phyloP scores from a whole-genome alignment of 2,113 vertebrate genomes.

The Marmota flaviventris region DNA sequence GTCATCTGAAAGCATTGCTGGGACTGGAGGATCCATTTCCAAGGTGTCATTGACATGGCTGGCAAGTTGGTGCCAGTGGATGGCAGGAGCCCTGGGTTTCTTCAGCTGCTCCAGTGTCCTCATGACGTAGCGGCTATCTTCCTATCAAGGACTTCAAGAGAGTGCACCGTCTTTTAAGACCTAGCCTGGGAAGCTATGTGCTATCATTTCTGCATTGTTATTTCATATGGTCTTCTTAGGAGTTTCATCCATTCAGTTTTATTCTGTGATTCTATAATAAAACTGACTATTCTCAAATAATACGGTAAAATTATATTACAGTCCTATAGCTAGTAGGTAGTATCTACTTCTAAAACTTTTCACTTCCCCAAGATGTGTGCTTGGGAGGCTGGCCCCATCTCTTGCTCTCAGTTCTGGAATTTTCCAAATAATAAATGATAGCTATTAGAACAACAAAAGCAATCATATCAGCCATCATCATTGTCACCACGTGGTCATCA shows the following conservation, averaged over 20 bases:
- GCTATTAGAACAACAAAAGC: not conserved
- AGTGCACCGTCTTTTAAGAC: not conserved
- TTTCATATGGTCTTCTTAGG: not conserved
- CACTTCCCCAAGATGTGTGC: not conserved
- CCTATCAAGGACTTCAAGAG: not conserved
- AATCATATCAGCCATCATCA: not conserved
- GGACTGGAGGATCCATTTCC: not conserved
- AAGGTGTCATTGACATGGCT: not conserved
- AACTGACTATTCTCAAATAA: not conserved
- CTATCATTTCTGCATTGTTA: not conserved
- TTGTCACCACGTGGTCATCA: not conserved
- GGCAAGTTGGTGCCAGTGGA: not conserved
- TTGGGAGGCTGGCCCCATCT: not conserved
- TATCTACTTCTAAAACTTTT: not conserved
- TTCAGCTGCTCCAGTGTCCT: not conserved
- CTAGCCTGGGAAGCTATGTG: not conserved
- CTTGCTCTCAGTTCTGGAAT: not conserved
- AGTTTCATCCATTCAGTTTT: not conserved
- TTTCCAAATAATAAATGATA: not conserved
- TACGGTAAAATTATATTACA: not conserved
- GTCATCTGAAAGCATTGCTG: not conserved
- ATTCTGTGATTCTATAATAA: not conserved
- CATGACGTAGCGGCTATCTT: not conserved
- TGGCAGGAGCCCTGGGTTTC: not conserved
- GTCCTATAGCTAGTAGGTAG: not conserved